A percentile compares a stretch with the other conserved stretches of the same genome.
phyloP scores from a whole-genome alignment of 2,888 invertebrate species.

The Eristalinus aeneus region DNA sequence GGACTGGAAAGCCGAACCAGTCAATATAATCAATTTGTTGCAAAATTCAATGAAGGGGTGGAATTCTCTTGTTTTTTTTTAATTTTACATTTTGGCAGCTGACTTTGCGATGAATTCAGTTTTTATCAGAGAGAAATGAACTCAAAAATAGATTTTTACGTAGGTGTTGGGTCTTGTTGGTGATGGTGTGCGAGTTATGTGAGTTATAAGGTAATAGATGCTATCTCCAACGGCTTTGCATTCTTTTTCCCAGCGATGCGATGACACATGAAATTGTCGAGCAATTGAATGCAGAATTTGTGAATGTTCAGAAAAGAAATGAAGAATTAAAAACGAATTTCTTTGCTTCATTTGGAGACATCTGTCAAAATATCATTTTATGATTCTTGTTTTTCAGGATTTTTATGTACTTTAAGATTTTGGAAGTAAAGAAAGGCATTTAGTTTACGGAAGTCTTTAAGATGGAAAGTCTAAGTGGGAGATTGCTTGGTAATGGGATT shows the following conservation, averaged over 20 bases:
- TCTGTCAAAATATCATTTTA: too few species aligned
- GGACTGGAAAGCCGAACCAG: not conserved
- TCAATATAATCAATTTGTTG: not conserved
- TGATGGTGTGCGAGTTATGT: not conserved
- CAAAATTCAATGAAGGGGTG: not conserved
- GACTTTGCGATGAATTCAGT: not conserved
- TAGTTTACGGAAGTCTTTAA: too few species aligned
- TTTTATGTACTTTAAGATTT: too few species aligned
- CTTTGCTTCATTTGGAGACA: not conserved
- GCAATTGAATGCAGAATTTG: not conserved
- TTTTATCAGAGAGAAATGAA: conserved; percentile 2
- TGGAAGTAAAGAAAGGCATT: too few species aligned
- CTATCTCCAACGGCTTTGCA: conserved; percentile 4
- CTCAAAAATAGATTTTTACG: conserved; percentile 55
- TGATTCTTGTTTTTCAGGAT: too few species aligned
- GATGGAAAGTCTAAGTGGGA: too few species aligned
- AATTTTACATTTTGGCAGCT: conserved; percentile 11
- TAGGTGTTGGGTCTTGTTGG: conserved; percentile 44
- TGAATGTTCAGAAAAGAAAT: not conserved
- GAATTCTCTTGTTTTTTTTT: not conserved
- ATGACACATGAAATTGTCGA: conserved; percentile 54
- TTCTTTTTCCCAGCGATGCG: conserved; percentile 22
- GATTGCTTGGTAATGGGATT: too few species aligned
- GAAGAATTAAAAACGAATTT: not conserved
- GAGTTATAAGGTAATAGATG: conserved; percentile 15